Base-by-base conservation (phyloP, 1,140 invertebrate genomes). In the Dryas iulia region DNA sequence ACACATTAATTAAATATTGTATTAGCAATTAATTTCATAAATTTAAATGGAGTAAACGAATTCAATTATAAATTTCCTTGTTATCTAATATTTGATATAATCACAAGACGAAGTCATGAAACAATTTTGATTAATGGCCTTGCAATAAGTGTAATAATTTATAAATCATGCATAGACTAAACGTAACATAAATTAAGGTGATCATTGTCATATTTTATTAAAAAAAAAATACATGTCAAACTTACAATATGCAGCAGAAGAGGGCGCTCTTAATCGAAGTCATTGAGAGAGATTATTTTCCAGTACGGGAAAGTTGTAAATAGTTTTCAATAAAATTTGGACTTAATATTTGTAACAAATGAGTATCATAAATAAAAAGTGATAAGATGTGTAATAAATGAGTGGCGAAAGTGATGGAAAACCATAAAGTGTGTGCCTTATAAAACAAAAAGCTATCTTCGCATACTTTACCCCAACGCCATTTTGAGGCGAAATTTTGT, bases 401-500 rank as follows among this genome's bases (percentile, higher is more conserved):
- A 82, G 72, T 80, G 76, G 58, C 70, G 62, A 79, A 72, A 82
- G 83, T 86, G 82, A 90, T 89, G 84, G 74, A 73, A 86, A 84
- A 84, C 79, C 77, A 71, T 82, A 81, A 78, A 81, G 71, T 72
- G 79, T 79, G 87, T 88, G 83, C 82, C 86, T 80, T 86, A 84
- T 86, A 85, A 92, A 92, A 91, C 89, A 89, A 92, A 91, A 91
- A 91, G 87, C 90, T 89, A 88, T 91, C 89, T 85, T 90, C 90
- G 83, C 89, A 86, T 91, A 90, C 87, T 91, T 88, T 90, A 90
- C 81, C 79, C 83, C 82, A 92, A 90, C 91, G 91, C 91, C 91
- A 92, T 92, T 92, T 92, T 92, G 91, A 92, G 89, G 90, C 91
- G 86, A 92, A 92, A 91, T 91, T 90, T 90, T 89, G 81, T 90